Base-by-base conservation (phyloP, 2,113 vertebrate species). In the Pionites leucogaster region DNA sequence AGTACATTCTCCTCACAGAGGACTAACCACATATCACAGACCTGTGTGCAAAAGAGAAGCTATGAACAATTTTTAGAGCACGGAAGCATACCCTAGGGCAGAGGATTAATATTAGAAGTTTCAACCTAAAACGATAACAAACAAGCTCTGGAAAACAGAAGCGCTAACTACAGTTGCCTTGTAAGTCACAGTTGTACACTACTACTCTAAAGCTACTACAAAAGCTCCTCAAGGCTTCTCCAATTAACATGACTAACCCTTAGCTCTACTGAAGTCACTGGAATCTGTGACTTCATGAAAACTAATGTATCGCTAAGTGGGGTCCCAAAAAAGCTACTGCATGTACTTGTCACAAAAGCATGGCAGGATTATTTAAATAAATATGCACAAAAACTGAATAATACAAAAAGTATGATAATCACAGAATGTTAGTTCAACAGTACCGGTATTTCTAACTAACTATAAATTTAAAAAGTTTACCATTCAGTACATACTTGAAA, bases 1-100 rank as follows among this genome's bases (percentile, higher is more conserved):
- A 94, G 82, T 94, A 97, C 82, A 93, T 96, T 97, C 91, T 97
- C 96, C 95, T 97, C 96, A 97, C 75, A 96, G 95, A 97, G 91
- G 95, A 96, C 91, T 95, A 94, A 92, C 64, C 52, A 62, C 7
- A 15, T 72, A 90, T 83, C 91, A 97, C 90, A 95, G 70, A 94
- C 60, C 49, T 85, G 91, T 96, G 91, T 94, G 81, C 89, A 72
- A 85, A 94, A 93, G 53, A 86, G 17, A 89, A 63, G 52, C 79
- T 81, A 85, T 85, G 63, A 95, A 44, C 35, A 76, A 65, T 52
- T 86, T 82, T 90, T 85, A 91, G 70, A 96, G 87, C 80, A 91
- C 19, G 13, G 31, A 86, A 87, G n/a, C 39, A 80, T 47, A 91
- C 57, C 53, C 79, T 92, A 92, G 52, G 83, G 78, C 49, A 95